Evolutionary conservation across 2,888 invertebrate species (phyloP).

Genomic region (Ochropleura plecta): DNA sequence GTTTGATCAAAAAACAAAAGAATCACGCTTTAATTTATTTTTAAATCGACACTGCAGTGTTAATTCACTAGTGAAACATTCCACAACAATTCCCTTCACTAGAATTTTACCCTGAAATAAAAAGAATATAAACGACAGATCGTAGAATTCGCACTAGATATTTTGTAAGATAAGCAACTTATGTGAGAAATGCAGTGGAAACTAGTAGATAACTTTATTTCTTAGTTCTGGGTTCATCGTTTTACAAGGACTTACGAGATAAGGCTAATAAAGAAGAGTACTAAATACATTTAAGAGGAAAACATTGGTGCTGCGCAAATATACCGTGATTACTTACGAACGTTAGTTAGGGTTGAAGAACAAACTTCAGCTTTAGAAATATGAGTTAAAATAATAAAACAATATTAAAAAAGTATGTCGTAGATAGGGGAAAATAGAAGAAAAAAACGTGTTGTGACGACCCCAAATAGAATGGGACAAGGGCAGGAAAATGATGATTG

Average conservation of each 20-base stretch:
- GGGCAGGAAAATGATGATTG: too few species aligned
- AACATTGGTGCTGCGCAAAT: not conserved
- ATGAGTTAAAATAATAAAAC: too few species aligned
- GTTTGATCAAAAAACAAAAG: constrained; percentile 23
- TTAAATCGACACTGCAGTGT: not conserved
- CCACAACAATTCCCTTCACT: not conserved
- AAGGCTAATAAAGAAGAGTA: not conserved
- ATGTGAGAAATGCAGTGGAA: constrained; percentile 11
- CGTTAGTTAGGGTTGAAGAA: not conserved
- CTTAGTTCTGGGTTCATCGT: constrained; percentile 1
- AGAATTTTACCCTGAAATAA: constrained; percentile 38
- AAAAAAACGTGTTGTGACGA: too few species aligned
- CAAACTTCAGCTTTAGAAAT: not conserved
- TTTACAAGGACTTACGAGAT: not conserved
- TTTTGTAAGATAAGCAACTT: constrained; percentile 35
- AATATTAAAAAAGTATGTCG: too few species aligned
- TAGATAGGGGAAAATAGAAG: too few species aligned
- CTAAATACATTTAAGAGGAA: constrained; percentile 3
- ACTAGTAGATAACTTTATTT: constrained; percentile 15
- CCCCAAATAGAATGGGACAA: too few species aligned
- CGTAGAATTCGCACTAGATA: constrained; percentile 20
- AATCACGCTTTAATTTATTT: constrained; percentile 41
- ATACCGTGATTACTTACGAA: not conserved
- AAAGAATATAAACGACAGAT: constrained; percentile 24
- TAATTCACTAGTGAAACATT: constrained; percentile 23